Base-by-base conservation (phyloP, 1,140 invertebrate species). In the Contarinia nasturtii region DNA sequence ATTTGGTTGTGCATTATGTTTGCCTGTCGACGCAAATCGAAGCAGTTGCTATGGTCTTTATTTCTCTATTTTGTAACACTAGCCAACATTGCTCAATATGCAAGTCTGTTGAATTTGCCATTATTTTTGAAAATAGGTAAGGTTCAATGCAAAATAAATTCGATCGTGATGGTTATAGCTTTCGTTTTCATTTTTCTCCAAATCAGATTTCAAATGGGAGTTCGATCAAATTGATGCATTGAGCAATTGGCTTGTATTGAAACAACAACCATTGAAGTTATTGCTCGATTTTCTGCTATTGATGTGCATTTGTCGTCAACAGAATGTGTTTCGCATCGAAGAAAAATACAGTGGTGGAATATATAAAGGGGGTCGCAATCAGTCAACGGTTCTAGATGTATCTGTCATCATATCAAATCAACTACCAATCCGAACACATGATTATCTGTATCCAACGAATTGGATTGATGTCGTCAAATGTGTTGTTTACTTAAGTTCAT, bases 381-480 rank as follows among this genome's bases (percentile, higher is more conserved):
- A 27, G 10, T 27, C 27, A 27, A 5, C 27, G 10, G 27, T 27
- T 3, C 4, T 5, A 5, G 27, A 27, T 27, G 27, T 27, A 5
- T 3, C 4, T 10, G 10, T 5, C 10, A 27, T 47, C 48, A 44
- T 12, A 33, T 40, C 47, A 48, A 12, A 18, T 21, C 42, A 44
- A 14, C n/a, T 14, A 12, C n/a, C 14, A 43, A 43, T 20, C 11
- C 11, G 19, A 43, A 22, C 14, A 1, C 20, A 11, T 7, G n/a
- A 22, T 2, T 44, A 14, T 20, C 42, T 14, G 27, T 49, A 48
- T 73, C 49, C 66, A 82, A 73, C n/a, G 68, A 54, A 74, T 1
- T 84, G 80, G 71, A 57, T 91, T 36, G 86, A 93, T 58, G 70
- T 86, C 27, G 54, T 86, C 2, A 95, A 94, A 66, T 72, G 80